Base-by-base conservation (phyloP, 2,113 vertebrate genomes). In the Toxotes chatareus region DNA sequence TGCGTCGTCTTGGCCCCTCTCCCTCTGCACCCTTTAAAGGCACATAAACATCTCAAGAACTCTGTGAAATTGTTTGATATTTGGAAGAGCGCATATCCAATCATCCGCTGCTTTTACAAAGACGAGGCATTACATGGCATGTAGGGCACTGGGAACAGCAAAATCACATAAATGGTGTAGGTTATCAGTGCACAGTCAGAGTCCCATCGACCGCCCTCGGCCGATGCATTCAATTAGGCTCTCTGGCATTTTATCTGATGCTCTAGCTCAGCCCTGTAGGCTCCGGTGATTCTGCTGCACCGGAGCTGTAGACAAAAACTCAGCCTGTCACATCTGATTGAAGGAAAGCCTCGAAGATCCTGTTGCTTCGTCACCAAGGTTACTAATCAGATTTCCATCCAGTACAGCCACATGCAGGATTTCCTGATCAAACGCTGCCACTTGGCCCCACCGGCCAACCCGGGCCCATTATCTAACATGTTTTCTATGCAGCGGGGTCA, bases 371-470 rank as follows among this genome's bases (percentile, higher is more conserved):
- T 97, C 96, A 96, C 97, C 96, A 96, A 95, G 96, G 96, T 96
- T 95, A 97, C 96, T 96, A 97, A 97, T 97, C 96, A 97, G 96
- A 97, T 98, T 98, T 97, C 96, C 96, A 96, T 97, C 95, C 94
- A 95, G 96, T 94, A 94, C 94, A 92, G 88, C 94, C 94, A 93
- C 95, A 94, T 94, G 94, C 93, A 95, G 95, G 95, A 96, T 96
- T 96, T 97, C 96, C 96, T 96, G 95, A 97, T 97, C 96, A 97
- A 97, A 97, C 95, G 94, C 95, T 93, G 94, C 87, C 91, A 94
- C 93, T 93, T 93, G 95, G 95, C 94, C 95, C 96, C 90, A 95
- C 89, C 80, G 87, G 93, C 94, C 89, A 92, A 93, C 95, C 69
- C 87, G 84, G 93, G 92, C 93, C 95, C 95, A 96, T 98, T 97